These are phyloP conservation scores for Drosophila recens DNA, from an alignment of 2,888 invertebrate genomes.

Conservation along the genomic window DNA sequence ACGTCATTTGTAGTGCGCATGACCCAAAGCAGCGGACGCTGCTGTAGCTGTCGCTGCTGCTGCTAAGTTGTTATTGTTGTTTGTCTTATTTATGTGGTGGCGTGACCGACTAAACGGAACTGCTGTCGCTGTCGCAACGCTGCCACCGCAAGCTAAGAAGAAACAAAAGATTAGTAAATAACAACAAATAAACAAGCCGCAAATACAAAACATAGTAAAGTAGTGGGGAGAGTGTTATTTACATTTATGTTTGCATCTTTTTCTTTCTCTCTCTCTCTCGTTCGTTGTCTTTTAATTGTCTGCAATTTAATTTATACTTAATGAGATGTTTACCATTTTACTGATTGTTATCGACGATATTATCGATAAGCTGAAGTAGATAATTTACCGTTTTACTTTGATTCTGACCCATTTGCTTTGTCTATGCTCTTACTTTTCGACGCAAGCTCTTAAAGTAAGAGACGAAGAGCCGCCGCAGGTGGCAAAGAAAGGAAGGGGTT, in stretches of 20 bases:
- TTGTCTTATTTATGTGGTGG: constrained; percentile 68
- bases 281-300: constrained; percentile 1
- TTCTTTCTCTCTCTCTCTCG: background rate
- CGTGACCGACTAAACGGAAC: constrained; percentile 81
- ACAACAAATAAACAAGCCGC: constrained; percentile 64
- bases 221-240: constrained; percentile 27
- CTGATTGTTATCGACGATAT: constrained; percentile 28
- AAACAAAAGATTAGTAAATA: constrained; percentile 54
- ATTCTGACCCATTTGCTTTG: constrained; percentile 15
- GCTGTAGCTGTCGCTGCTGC: constrained; percentile 17
- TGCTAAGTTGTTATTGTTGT: constrained; percentile 33
- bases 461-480: background rate
- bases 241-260: constrained; percentile 28
- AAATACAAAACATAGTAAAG: constrained; percentile 46
- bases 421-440: constrained; percentile 12
- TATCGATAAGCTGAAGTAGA: constrained; percentile 16
- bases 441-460: constrained; percentile 2
- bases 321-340: constrained; percentile 33
- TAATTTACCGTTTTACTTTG: constrained; percentile 5
- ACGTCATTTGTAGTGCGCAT: constrained; percentile 77
- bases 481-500: background rate
- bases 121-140: constrained; percentile 47
- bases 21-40: constrained; percentile 62
- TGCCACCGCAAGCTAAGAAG: constrained; percentile 44
- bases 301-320: constrained; percentile 33